A percentile compares a stretch with the other conserved stretches of the same genome.
Evolutionary conservation across 2,888 invertebrate species (phyloP).

Genomic region (Stenichneumon culpator): DNA sequence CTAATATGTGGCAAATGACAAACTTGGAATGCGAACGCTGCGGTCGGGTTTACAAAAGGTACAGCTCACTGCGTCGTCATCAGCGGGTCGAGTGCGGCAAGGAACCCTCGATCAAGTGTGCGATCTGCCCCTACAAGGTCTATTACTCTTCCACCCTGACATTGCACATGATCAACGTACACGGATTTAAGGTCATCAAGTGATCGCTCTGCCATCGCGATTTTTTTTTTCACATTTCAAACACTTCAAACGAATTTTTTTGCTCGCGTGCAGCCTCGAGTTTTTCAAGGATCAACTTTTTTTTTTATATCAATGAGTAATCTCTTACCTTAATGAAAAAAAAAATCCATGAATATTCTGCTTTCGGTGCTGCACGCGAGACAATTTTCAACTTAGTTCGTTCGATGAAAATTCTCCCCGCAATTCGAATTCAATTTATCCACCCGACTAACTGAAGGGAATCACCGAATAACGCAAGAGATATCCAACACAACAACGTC

Average conservation of each 20-base stretch:
- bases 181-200: slow-evolving; percentile 67
- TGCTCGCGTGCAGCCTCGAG: slow-evolving; percentile 52
- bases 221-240: slow-evolving; percentile 8
- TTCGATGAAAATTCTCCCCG: neutral
- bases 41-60: slow-evolving; percentile 67
- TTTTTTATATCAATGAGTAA: neutral
- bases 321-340: neutral
- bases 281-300: neutral
- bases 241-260: slow-evolving; percentile 10
- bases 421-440: neutral
- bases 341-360: neutral
- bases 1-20: slow-evolving; percentile 66
- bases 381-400: neutral
- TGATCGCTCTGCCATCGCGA: slow-evolving; percentile 12
- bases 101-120: slow-evolving; percentile 65
- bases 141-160: slow-evolving; percentile 70
- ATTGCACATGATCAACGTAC: slow-evolving; percentile 70
- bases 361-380: slow-evolving; percentile 12
- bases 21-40: slow-evolving; percentile 69
- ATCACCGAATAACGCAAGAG: neutral
- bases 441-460: neutral
- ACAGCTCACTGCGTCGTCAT: slow-evolving; percentile 68
- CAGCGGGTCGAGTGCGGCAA: slow-evolving; percentile 67
- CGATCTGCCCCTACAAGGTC: slow-evolving; percentile 70
- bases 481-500: slow-evolving; percentile 27